These are phyloP conservation scores for Halcyon leucocephala DNA, from an alignment of 2,797 vertebrate species.

Conservation along the genomic window DNA sequence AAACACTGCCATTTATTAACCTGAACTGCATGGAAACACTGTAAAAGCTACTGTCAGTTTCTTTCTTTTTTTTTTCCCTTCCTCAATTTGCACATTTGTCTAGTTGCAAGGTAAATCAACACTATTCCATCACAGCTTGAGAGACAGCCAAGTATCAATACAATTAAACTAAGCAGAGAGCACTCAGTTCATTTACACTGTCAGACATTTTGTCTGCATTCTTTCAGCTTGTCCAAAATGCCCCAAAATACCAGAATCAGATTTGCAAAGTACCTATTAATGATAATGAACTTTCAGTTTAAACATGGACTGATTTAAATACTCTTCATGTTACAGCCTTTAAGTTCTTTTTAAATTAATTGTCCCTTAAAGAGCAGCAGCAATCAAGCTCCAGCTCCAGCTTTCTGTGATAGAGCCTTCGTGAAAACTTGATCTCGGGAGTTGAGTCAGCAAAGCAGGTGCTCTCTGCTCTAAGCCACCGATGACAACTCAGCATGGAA, in stretches of 20 bases:
- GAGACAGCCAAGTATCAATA: not conserved
- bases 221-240: not conserved
- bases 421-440: not conserved
- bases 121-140: not conserved
- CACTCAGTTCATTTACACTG: not conserved
- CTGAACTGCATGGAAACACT: not conserved
- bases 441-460: conserved; percentile 42
- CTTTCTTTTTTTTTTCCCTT: not conserved
- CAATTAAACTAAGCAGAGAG: not conserved
- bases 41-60: not conserved
- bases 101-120: not conserved
- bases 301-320: not conserved
- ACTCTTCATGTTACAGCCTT: not conserved
- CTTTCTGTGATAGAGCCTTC: not conserved
- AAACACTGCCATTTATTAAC: not conserved
- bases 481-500: not conserved
- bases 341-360: not conserved
- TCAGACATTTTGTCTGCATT: not conserved
- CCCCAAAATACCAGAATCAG: not conserved
- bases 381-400: not conserved
- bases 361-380: not conserved
- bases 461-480: not conserved
- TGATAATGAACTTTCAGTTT: not conserved
- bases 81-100: not conserved
- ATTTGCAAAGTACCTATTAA: not conserved